phyloP scores from a whole-genome alignment of 2,797 vertebrate species.

The Eurystomus glaucurus region DNA sequence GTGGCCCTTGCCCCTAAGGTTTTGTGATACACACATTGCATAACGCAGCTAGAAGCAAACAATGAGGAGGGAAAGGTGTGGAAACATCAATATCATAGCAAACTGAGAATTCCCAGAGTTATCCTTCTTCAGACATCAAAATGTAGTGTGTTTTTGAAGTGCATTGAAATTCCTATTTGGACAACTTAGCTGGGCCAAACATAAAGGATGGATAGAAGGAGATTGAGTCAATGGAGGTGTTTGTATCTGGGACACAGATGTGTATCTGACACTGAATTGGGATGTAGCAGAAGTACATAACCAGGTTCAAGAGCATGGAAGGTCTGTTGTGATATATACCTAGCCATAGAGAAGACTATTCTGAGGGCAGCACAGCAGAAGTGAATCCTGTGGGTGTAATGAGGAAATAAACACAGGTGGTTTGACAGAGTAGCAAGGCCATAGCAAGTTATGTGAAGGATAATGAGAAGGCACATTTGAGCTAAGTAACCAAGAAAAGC shows the following conservation, averaged over 20 bases:
- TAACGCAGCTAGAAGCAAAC: not conserved
- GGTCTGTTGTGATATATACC: not conserved
- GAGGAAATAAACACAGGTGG: not conserved
- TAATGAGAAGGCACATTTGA: not conserved
- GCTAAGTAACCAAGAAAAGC: not conserved
- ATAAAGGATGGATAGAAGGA: not conserved
- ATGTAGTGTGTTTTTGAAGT: not conserved
- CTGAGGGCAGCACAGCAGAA: not conserved
- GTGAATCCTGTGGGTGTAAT: not conserved
- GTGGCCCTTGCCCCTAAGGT: not conserved
- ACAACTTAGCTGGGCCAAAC: not conserved
- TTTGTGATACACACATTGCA: not conserved
- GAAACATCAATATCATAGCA: not conserved
- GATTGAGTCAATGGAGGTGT: not conserved
- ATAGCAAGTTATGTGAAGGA: not conserved
- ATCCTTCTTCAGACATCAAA: not conserved
- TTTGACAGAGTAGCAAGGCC: not conserved
- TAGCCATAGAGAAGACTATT: not conserved
- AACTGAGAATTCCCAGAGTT: not conserved
- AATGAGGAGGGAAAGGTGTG: not conserved
- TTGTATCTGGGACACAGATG: not conserved
- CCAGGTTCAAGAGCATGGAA: not conserved
- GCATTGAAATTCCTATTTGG: not conserved
- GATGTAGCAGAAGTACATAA: not conserved
- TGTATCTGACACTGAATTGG: not conserved